Evolutionary conservation across 1,140 invertebrate genomes (phyloP).

Genomic region (Cydia strobilella): DNA sequence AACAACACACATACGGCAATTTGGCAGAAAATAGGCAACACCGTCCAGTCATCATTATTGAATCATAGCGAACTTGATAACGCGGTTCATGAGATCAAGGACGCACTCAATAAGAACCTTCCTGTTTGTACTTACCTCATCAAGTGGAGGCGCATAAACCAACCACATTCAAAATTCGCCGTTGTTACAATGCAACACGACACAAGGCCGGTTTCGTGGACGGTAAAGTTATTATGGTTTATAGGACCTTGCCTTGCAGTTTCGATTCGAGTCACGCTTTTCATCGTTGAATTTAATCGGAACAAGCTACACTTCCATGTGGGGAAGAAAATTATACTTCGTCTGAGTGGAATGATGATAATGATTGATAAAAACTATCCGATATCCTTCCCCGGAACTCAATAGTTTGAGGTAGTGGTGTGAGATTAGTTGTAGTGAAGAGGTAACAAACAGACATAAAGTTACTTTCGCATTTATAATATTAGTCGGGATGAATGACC

Average conservation of each 20-base stretch:
- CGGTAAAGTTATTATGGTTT: constrained; percentile 36
- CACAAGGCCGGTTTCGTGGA: background rate
- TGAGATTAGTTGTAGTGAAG: too few species aligned
- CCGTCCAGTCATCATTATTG: constrained; percentile 13
- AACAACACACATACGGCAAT: background rate
- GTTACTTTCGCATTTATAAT: too few species aligned
- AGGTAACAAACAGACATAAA: too few species aligned
- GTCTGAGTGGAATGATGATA: too few species aligned
- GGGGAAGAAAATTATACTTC: constrained; percentile 42
- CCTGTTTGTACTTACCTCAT: constrained; percentile 68
- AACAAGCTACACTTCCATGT: constrained; percentile 57
- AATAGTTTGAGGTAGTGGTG: too few species aligned
- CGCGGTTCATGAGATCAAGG: constrained; percentile 64
- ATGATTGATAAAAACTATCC: too few species aligned
- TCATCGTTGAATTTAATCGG: constrained; percentile 60
- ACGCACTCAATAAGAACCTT: constrained; percentile 61
- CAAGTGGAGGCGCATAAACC: constrained; percentile 41
- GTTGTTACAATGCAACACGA: constrained; percentile 40
- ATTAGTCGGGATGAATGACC: too few species aligned
- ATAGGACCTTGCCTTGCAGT: constrained; percentile 52
- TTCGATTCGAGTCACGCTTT: constrained; percentile 57
- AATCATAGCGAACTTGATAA: constrained; percentile 41
- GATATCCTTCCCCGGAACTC: too few species aligned
- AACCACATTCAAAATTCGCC: constrained; percentile 38
- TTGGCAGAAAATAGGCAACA: constrained; percentile 10